These are phyloP conservation scores for Ormyrus labotus DNA, from an alignment of 2,888 invertebrate species.

Conservation along the genomic window DNA sequence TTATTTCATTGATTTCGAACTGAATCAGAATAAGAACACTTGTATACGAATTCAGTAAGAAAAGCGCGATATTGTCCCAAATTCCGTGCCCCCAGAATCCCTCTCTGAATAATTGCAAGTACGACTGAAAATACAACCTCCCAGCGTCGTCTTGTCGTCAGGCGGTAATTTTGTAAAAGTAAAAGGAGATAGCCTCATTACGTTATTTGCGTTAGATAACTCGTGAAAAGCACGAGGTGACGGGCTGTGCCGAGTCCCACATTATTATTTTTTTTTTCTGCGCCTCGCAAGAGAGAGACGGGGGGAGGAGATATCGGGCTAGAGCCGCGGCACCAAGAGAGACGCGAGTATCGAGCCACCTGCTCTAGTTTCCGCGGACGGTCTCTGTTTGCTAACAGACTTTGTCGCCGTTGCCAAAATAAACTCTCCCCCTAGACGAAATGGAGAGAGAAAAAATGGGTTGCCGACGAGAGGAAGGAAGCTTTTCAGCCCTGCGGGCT, in stretches of 20 bases:
- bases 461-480: background rate
- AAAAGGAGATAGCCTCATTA: no score
- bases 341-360: constrained; percentile 65
- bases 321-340: background rate
- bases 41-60: no score
- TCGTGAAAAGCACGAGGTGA: background rate
- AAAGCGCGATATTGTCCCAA: no score
- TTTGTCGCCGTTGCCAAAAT: constrained; percentile 41
- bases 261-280: constrained; percentile 7
- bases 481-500: no score
- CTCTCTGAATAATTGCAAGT: no score
- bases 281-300: constrained; percentile 9
- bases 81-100: no score
- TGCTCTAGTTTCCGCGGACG: constrained; percentile 63
- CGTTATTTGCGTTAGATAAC: constrained; percentile 15
- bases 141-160: no score
- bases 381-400: constrained; percentile 43
- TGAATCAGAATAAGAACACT: no score
- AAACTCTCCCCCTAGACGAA: background rate
- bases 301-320: background rate
- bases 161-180: no score
- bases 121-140: no score
- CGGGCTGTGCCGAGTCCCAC: constrained; percentile 32
- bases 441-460: background rate
- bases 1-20: no score